Evolutionary conservation across 2,113 vertebrate genomes (phyloP), one percentile per base, ranked within the genome.

Genomic region (Butastur rufipennis): DNA sequence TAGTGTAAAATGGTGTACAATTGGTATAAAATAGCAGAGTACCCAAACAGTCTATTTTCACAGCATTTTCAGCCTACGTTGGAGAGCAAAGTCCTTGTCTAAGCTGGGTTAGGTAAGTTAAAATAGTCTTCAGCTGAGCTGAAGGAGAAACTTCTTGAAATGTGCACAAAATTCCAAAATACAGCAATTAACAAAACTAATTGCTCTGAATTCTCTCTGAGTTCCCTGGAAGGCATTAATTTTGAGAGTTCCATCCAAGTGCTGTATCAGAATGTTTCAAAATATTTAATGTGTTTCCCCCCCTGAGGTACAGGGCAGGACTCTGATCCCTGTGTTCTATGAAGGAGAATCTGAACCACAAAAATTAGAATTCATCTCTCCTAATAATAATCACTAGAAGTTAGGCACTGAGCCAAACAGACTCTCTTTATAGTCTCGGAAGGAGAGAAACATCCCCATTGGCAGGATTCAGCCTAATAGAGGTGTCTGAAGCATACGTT

Each of bases 171-270:
- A 84, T 65, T 89, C 25, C 11, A 25, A 91, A 91, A 85, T 86
- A 56, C 19, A 50, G 43, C 73, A 85, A 94, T 94, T 96, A 94
- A 84, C 72, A 93, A 81, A 92, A 84, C n/a, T 75, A 95, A 93
- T 96, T 95, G 72, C 68, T 68, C 59, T 83, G 86, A 96, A 86
- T 95, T 81, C 62, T 93, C 29, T 62, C 52, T 10, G 52, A 84
- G 52, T 91, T 81, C 65, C 61, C 72, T 81, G 65, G 61, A 89
- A 93, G 72, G 40, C 72, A 81, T 92, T 93, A 62, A 86, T 95
- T 92, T 90, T 59, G 61, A 86, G 40, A 71, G 22, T 62, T 88
- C 43, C 45, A 75, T 79, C 47, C 80, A 81, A 85, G 40, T 71
- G 61, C 52, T 52, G 12, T 79, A 68, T 43, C 3, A 11, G 70